A percentile compares a stretch with the other conserved stretches of the same genome.
Evolutionary conservation across 2,888 invertebrate species (phyloP).

Genomic region (Lampropteryx suffumata): DNA sequence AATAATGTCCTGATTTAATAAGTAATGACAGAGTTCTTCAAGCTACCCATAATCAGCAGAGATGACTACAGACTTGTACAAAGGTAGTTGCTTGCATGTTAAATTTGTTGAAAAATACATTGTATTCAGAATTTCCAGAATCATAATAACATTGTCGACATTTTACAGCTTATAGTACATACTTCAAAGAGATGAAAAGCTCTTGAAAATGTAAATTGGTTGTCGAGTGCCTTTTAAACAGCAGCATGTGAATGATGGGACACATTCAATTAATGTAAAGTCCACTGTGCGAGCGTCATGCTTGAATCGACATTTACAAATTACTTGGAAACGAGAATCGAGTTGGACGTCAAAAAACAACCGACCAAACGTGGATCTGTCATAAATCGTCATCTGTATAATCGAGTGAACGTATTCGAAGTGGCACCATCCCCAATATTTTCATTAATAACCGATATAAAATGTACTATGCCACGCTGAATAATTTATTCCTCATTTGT

Average conservation of each 20-base stretch:
- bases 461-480: constrained; percentile 63
- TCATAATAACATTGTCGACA: too few relatives aligned
- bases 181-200: not conserved
- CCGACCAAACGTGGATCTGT: constrained; percentile 38
- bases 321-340: constrained; percentile 45
- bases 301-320: constrained; percentile 37
- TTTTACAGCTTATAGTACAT: too few relatives aligned
- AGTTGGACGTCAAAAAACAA: constrained; percentile 38
- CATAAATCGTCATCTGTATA: constrained; percentile 57
- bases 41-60: too few relatives aligned
- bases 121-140: not conserved
- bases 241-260: constrained; percentile 12
- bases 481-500: constrained; percentile 62
- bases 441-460: constrained; percentile 71
- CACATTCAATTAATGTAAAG: constrained; percentile 25
- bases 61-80: too few relatives aligned
- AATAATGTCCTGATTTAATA: too few relatives aligned
- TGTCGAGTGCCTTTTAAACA: constrained; percentile 18
- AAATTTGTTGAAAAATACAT: too few relatives aligned
- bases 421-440: constrained; percentile 55
- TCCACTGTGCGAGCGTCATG: constrained; percentile 36
- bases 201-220: constrained; percentile 7
- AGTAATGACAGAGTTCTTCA: too few relatives aligned
- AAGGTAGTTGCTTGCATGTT: too few relatives aligned
- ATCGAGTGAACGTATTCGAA: constrained; percentile 57